Conservation (phyloP, 1,140 invertebrate species). For the Sinonovacula constricta region DNA sequence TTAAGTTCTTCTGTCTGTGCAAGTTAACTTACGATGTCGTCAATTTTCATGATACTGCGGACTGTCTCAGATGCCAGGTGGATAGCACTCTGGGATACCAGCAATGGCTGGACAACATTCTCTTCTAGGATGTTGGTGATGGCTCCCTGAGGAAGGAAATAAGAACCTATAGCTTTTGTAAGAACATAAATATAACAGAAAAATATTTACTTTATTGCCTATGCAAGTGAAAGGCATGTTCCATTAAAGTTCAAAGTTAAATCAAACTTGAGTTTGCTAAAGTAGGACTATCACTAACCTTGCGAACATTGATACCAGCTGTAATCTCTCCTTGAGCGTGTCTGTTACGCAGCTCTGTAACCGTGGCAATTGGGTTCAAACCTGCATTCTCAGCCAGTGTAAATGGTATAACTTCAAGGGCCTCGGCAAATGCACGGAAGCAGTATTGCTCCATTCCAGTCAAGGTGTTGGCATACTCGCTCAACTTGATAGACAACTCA, state of each 20-base stretch:
- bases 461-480: conserved; percentile 89
- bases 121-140: conserved; percentile 98
- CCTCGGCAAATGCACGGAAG: conserved; percentile 94
- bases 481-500: conserved; percentile 92
- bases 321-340: conserved; percentile 91
- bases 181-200: too few species aligned
- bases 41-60: conserved; percentile 98
- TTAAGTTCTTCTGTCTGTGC: too few species aligned
- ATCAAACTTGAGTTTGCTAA: background rate
- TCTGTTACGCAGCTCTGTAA: conserved; percentile 96
- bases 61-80: conserved; percentile 98
- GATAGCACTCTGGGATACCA: conserved; percentile 96
- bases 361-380: conserved; percentile 97
- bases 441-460: conserved; percentile 97
- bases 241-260: too few species aligned
- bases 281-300: conserved; percentile 69
- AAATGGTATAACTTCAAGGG: conserved; percentile 97
- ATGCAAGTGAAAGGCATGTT: too few species aligned
- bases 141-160: too few species aligned
- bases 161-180: too few species aligned
- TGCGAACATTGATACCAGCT: conserved; percentile 98
- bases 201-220: too few species aligned
- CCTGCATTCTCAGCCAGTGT: conserved; percentile 99
- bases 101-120: conserved; percentile 97
- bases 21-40: conserved; percentile 95